A percentile compares a stretch with the other conserved stretches of the same genome.
These are phyloP conservation scores for Agapostemon virescens DNA, from an alignment of 2,888 invertebrate species.

Conservation along the genomic window DNA sequence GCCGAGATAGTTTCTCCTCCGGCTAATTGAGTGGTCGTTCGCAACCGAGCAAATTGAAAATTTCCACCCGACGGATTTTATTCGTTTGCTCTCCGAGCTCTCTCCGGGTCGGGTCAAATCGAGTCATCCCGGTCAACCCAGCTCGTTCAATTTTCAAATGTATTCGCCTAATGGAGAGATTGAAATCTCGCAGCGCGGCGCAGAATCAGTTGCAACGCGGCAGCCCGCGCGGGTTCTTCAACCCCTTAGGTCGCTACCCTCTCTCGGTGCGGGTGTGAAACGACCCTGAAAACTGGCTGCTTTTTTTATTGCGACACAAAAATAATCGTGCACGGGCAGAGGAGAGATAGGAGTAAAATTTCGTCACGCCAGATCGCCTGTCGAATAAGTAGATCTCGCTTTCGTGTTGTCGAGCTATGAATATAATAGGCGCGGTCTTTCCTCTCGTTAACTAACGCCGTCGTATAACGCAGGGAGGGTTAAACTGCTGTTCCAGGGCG, in stretches of 20 bases:
- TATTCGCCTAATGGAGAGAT: constrained; percentile 69
- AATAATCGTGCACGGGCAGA: background rate
- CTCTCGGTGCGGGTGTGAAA: constrained; percentile 15
- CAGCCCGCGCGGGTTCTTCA: constrained; percentile 54
- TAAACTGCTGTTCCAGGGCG: background rate
- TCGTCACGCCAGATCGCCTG: constrained; percentile 29
- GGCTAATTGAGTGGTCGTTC: constrained; percentile 4
- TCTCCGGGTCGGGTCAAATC: background rate
- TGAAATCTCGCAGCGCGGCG: constrained; percentile 60
- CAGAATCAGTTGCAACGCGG: constrained; percentile 16
- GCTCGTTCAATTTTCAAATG: constrained; percentile 64
- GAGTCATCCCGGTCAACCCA: constrained; percentile 11
- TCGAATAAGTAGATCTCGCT: constrained; percentile 20
- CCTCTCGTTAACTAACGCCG: background rate
- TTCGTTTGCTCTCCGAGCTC: background rate
- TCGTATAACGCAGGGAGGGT: background rate
- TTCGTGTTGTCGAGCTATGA: background rate
- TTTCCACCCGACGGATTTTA: background rate
- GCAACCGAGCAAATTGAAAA: background rate
- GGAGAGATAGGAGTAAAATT: constrained; percentile 30
- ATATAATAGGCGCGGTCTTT: background rate
- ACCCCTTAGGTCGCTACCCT: constrained; percentile 63
- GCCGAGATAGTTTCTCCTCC: background rate
- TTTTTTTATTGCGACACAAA: constrained; percentile 30
- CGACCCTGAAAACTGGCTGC: constrained; percentile 54